Base-by-base conservation (phyloP, 2,113 vertebrate genomes). In the Sminthopsis crassicaudata region DNA sequence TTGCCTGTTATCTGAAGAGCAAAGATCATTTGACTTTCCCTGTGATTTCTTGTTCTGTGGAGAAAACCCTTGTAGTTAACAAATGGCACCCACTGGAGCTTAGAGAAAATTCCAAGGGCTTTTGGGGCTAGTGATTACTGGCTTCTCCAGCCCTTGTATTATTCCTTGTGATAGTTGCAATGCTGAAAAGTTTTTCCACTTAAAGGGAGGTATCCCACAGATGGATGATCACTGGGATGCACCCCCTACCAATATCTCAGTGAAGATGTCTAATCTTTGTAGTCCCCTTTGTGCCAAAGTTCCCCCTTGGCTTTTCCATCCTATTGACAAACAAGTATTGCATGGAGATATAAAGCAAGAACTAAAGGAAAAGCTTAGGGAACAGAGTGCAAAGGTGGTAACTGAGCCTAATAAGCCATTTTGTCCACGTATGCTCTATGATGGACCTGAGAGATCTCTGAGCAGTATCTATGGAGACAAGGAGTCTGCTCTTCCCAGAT, bases 321-420 rank as follows among this genome's bases (percentile, higher is more conserved):
- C 98, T 0, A 90, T 98, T 11, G 98, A 99, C 2, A 99, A 99
- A 96, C 98, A 97, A 98, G 97, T 96, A 27, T 54, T 98, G 10
- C 96, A 98, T 0, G 92, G 97, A 42, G 97, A 98, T 93, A 98
- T 98, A 88, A 98, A 98, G 92, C 99, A 98, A 76, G 99, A 99
- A 48, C 92, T 99, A 67, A 98, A 99, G 97, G 99, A 99, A 93
- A 99, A 99, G 76, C 98, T 99, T 88, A 98, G 99, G 92, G 98
- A 99, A 89, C 99, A 99, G 96, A 99, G 99, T 94, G 97, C 97
- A 14, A 98, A 99, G 94, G 98, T 98, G 42, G 97, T 98, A 14
- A 89, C 97, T 0, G 99, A 99, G 96, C 97, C 98, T 93, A 96
- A 96, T 90, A 99, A 99, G 95, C 98, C 99, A 48, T 67, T 99